phyloP scores from a whole-genome alignment of 2,888 invertebrate genomes.

The Chymomyza procnemis region DNA sequence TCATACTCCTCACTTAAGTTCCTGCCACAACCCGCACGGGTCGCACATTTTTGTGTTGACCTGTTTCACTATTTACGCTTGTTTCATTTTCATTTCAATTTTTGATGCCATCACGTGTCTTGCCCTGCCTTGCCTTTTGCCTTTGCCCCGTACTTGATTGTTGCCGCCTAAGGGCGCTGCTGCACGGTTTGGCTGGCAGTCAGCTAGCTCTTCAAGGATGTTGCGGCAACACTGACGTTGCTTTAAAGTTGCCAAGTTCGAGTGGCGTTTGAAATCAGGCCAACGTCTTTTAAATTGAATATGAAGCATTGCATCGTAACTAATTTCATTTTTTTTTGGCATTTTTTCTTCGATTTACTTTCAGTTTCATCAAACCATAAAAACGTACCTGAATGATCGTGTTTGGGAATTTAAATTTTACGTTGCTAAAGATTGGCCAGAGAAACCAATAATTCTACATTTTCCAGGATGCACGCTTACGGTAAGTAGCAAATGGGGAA shows the following conservation, averaged over 20 bases:
- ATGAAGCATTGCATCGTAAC: background rate
- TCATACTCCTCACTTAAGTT: conserved; percentile 7
- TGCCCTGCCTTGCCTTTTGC: conserved; percentile 24
- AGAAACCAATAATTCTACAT: conserved; percentile 89
- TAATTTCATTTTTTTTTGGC: background rate
- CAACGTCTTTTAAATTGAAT: background rate
- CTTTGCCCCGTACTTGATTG: conserved; percentile 36
- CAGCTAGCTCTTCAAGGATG: background rate
- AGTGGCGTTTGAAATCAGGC: background rate
- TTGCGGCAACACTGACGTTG: background rate
- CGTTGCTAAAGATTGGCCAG: conserved; percentile 92
- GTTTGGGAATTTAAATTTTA: conserved; percentile 95
- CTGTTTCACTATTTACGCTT: conserved; percentile 59
- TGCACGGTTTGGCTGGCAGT: background rate
- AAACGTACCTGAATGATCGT: conserved; percentile 91
- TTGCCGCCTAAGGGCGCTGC: background rate
- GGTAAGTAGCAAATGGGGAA: conserved; percentile 80
- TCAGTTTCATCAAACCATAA: conserved; percentile 93
- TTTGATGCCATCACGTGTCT: conserved; percentile 41
- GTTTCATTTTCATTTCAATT: conserved; percentile 31
- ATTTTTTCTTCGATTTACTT: conserved; percentile 70
- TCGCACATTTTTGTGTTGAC: conserved; percentile 57
- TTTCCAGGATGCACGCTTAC: conserved; percentile 93
- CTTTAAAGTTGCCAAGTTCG: background rate
- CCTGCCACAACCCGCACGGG: conserved; percentile 16